A percentile compares a stretch with the other conserved stretches of the same genome.
Evolutionary conservation across 2,113 vertebrate species (phyloP).

Genomic region (Seriola dumerili): DNA sequence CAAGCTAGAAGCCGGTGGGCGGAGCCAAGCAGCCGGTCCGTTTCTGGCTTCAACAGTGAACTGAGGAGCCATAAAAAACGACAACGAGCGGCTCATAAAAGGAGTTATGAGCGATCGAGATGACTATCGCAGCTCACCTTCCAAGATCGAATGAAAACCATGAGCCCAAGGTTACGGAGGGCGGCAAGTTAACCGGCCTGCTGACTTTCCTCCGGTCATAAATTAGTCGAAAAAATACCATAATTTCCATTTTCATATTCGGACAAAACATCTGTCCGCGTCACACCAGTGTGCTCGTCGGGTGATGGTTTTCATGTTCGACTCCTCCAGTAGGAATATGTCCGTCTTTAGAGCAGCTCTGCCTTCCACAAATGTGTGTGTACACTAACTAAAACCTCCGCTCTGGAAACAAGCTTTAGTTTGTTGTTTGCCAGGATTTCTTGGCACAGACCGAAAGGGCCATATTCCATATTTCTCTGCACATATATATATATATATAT

Average conservation of each 20-base stretch:
- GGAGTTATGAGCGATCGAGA: neutral
- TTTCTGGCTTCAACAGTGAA: neutral
- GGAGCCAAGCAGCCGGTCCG: neutral
- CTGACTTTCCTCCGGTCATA: neutral
- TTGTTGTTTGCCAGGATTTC: slow-evolving; percentile 43
- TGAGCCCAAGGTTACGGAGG: neutral
- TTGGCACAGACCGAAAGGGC: slow-evolving; percentile 53
- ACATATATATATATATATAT: slow-evolving; percentile 29
- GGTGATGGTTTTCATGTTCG: neutral
- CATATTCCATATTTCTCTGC: slow-evolving; percentile 38
- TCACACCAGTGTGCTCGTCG: neutral
- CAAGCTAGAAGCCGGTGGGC: neutral
- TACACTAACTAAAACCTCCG: slow-evolving; percentile 11
- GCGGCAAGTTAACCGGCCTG: neutral
- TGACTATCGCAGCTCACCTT: slow-evolving; percentile 24
- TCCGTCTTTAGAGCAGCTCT: neutral
- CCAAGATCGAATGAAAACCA: slow-evolving; percentile 33
- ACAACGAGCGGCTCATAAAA: slow-evolving; percentile 1
- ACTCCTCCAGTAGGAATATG: neutral
- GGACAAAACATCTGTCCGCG: neutral
- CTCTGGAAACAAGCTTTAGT: slow-evolving; percentile 36
- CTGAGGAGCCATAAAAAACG: neutral
- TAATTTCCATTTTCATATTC: neutral
- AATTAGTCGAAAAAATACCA: neutral
- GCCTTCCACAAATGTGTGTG: slow-evolving; percentile 17